phyloP scores from a whole-genome alignment of 2,888 invertebrate genomes.

The Aelia acuminata region DNA sequence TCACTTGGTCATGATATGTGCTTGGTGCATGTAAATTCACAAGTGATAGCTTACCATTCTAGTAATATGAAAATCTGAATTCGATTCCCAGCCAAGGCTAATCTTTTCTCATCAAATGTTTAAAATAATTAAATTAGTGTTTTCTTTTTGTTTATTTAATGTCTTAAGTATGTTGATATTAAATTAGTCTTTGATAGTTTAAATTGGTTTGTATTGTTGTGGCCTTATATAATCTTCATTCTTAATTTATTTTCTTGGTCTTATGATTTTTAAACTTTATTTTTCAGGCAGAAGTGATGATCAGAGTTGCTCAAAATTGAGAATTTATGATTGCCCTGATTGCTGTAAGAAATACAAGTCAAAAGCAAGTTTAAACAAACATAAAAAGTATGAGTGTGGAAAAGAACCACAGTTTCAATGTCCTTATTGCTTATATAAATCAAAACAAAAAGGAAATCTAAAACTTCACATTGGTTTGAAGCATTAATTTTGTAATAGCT shows the following conservation, averaged over 20 bases:
- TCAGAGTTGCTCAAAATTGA: neutral
- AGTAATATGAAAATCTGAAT: too few relatives aligned
- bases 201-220: too few relatives aligned
- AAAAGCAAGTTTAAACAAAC: slow-evolving; percentile 61
- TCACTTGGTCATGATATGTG: too few relatives aligned
- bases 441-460: slow-evolving; percentile 63
- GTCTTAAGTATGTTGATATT: too few relatives aligned
- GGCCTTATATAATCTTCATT: neutral
- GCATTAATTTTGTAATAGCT: slow-evolving; percentile 55
- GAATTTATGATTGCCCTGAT: slow-evolving; percentile 32
- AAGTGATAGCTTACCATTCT: too few relatives aligned
- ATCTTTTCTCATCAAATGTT: too few relatives aligned
- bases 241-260: neutral
- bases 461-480: slow-evolving; percentile 63
- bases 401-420: slow-evolving; percentile 65
- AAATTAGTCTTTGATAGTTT: too few relatives aligned
- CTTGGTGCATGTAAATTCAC: too few relatives aligned
- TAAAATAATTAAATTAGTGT: too few relatives aligned
- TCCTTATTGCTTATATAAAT: slow-evolving; percentile 63
- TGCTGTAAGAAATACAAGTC: slow-evolving; percentile 60
- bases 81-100: too few relatives aligned
- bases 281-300: neutral
- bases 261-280: neutral
- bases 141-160: neutral
- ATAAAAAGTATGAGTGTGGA: slow-evolving; percentile 65